Base-by-base conservation (phyloP, 2,888 invertebrate species). In the Meloe dianella region DNA sequence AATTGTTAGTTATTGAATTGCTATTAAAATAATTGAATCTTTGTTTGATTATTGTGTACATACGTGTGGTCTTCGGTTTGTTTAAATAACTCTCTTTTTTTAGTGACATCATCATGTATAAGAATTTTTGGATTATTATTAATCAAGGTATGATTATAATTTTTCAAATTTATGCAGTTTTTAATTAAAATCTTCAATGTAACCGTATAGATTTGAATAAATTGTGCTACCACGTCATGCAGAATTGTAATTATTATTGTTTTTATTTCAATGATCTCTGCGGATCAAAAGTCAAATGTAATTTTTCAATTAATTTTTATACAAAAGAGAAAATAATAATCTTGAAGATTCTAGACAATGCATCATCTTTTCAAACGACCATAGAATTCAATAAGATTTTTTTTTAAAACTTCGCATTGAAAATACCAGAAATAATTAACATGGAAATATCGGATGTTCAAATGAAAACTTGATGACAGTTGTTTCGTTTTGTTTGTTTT, bases 271-370 rank as follows among this genome's bases (percentile, higher is more conserved):
- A 51, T 51, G 4, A 27, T 27, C 22, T 22, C 3, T 3, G 4
- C 10, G 47, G 47, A 51, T 51, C 47, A 51, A 51, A 51, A 51
- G 47, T 51, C 47, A 51, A 51, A 51, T 51, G 47, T 51, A 51
- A 51, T 51, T 51, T 51, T 51, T 22, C 22, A 51, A 51, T 51
- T 9, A 51, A 22, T 51, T 22, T 41, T 3, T 22, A 51, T 20
- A 51, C n/a, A 0, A 41, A 17, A 41, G 20, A 51, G 22, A 22
- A 51, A 51, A 10, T 20, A 22, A 51, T 51, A 22, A 51, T 20
- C 17, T 47, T 47, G 20, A 47, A 20, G 47, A 47, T 47, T 47
- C 2, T 8, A 47, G 17, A 5, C 17, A 20, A 20, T 47, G 1
- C 5, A 47, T 6, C 7, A 47, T 17, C 20, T 9, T 20, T 47